phyloP scores from a whole-genome alignment of 2,113 vertebrate genomes.

The Labeo rohita region DNA sequence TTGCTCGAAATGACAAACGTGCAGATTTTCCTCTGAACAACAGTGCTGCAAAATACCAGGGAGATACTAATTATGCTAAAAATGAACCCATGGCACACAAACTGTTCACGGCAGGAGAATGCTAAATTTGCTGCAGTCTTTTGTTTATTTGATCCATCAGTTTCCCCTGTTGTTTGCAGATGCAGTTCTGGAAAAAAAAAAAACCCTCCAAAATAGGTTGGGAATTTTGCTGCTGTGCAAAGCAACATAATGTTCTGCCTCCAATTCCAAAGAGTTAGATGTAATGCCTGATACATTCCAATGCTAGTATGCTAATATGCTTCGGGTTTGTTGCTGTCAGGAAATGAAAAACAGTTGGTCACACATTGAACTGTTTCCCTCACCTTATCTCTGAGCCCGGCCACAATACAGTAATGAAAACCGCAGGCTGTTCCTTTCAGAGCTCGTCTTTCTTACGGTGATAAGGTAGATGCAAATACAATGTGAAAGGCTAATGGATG shows the following conservation, averaged over 20 bases:
- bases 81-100: slow-evolving; percentile 44
- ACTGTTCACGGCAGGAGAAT: slow-evolving; percentile 50
- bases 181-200: slow-evolving; percentile 45
- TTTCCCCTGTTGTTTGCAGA: slow-evolving; percentile 53
- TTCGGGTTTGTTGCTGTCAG: slow-evolving; percentile 48
- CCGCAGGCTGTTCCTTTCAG: slow-evolving; percentile 65
- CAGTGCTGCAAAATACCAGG: slow-evolving; percentile 28
- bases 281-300: slow-evolving; percentile 66
- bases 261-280: slow-evolving; percentile 59
- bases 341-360: slow-evolving; percentile 61
- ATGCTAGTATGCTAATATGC: slow-evolving; percentile 57
- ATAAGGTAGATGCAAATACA: slow-evolving; percentile 53
- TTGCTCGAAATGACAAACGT: slow-evolving; percentile 20
- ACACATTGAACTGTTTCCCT: slow-evolving; percentile 51
- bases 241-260: slow-evolving; percentile 55
- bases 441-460: slow-evolving; percentile 43
- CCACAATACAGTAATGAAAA: slow-evolving; percentile 65
- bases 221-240: slow-evolving; percentile 39
- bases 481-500: slow-evolving; percentile 51
- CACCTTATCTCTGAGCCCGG: slow-evolving; percentile 66
- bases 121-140: slow-evolving; percentile 52
- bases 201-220: slow-evolving; percentile 46
- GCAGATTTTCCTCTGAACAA: slow-evolving; percentile 26
- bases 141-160: slow-evolving; percentile 53
- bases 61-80: slow-evolving; percentile 52